phyloP scores from a whole-genome alignment of 2,888 invertebrate species.

The Charanyca ferruginea region DNA sequence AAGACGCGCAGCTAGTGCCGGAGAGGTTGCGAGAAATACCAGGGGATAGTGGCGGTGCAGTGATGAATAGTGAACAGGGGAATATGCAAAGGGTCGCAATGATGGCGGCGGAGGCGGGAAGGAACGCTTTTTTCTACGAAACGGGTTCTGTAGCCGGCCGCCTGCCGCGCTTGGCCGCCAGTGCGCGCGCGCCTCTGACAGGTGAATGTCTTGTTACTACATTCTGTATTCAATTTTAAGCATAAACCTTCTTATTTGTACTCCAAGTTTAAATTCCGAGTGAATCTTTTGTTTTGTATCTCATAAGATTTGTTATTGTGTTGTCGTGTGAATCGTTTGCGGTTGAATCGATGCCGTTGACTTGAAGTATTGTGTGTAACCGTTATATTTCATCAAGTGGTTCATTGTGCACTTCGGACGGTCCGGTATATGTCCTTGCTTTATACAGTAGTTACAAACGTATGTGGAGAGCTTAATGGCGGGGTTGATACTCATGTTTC shows the following conservation, averaged over 20 bases:
- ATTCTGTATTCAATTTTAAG: constrained; percentile 66
- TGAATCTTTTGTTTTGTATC: constrained; percentile 65
- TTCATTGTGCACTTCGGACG: constrained; percentile 78
- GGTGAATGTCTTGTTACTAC: constrained; percentile 87
- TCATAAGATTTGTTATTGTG: constrained; percentile 70
- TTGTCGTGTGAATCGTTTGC: constrained; percentile 80
- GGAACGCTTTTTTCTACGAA: constrained; percentile 92
- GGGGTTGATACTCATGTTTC: background rate
- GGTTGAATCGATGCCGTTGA: constrained; percentile 73
- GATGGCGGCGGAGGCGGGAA: constrained; percentile 85
- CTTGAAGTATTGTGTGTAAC: constrained; percentile 79
- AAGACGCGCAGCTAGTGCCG: constrained; percentile 86
- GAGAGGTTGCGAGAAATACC: constrained; percentile 85
- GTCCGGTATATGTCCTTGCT: constrained; percentile 83
- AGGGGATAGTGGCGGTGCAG: constrained; percentile 77
- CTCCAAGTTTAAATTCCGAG: constrained; percentile 46
- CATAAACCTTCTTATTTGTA: constrained; percentile 64
- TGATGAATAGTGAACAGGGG: constrained; percentile 84
- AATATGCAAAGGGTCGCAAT: constrained; percentile 87
- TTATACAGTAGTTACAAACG: constrained; percentile 63
- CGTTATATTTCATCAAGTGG: constrained; percentile 80
- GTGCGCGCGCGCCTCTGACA: constrained; percentile 89
- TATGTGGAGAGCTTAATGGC: constrained; percentile 37
- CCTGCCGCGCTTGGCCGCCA: constrained; percentile 92
- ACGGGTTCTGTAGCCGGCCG: constrained; percentile 89